Evolutionary conservation across 2,888 invertebrate species (phyloP), one percentile per base, ranked within the genome.

Genomic region (Rosalia funebris): DNA sequence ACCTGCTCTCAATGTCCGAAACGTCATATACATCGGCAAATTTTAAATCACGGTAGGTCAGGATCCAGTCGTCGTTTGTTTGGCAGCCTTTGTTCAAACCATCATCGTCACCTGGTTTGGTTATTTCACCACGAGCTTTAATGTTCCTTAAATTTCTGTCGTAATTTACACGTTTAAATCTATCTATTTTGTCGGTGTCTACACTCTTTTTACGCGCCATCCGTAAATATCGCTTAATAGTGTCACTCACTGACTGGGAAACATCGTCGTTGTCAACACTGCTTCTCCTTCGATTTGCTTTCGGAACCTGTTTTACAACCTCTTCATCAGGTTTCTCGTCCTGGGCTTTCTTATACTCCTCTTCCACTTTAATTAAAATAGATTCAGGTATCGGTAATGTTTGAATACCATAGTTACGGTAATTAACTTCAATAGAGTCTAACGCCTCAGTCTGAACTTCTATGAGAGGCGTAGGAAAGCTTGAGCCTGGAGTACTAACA

Each of bases 151-250:
- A 82, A 75, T 92, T 93, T 60, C 91, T 86, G 75, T 95, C 94
- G 74, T 95, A 95, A 78, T 95, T 95, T 14, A 95, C 92, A 0
- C 93, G 87, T 77, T 93, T 93, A 77, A 94, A 95, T 48, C 91
- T 86, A 75, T 92, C 93, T 1, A 86, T 88, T 77, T 91, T 91
- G 68, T 91, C 91, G 1, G 89, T 88, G 78, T 93, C 93, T 7
- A 91, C 88, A 74, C 92, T 92, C 76, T 94, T 94, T 77, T 94
- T 94, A 31, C 94, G 85, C 4, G 93, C 93, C 93, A 94, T 94
- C 57, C 92, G 84, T 47, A 94, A 81, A 79, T 94, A 94, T 7
- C 93, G 84, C 79, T 93, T 93, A 62, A 94, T 92, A 0, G 92
- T 93, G 75, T 93, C 92, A 75, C 92, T 91, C 17, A 94, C 93